These are phyloP conservation scores for Burhinus oedicnemus DNA, from an alignment of 2,113 vertebrate species.

Conservation along the genomic window DNA sequence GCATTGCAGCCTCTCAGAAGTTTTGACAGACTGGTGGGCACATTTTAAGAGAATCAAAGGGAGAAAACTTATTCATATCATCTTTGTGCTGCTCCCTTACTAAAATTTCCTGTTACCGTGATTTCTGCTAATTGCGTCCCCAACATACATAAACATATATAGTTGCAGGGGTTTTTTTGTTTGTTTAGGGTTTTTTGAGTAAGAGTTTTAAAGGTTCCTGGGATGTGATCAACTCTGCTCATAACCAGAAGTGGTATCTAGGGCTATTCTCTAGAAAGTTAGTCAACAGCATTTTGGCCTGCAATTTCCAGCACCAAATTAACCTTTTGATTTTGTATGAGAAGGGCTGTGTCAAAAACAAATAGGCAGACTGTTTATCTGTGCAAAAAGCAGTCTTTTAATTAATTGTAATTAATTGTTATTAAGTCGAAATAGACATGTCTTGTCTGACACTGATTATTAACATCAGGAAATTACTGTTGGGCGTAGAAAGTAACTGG, in stretches of 20 bases:
- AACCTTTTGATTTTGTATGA: background rate
- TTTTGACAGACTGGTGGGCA: background rate
- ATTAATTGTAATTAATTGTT: background rate
- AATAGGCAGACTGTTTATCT: background rate
- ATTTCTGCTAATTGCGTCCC: background rate
- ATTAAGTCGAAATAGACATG: background rate
- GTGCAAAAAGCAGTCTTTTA: background rate
- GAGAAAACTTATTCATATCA: background rate
- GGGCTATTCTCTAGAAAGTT: background rate
- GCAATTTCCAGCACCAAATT: background rate
- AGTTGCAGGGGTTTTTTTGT: background rate
- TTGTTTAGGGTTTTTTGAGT: background rate
- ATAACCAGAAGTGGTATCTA: background rate
- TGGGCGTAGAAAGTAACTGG: background rate
- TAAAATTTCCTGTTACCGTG: background rate
- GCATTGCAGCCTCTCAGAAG: background rate
- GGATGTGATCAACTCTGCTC: background rate
- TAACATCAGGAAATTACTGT: background rate
- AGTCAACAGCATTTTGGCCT: background rate
- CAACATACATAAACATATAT: rapidly evolving
- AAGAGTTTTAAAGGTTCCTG: background rate
- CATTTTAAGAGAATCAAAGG: background rate
- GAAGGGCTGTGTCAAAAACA: background rate
- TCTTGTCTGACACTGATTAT: background rate
- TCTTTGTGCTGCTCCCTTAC: background rate